Evolutionary conservation across 2,113 vertebrate species (phyloP).

Genomic region (Corvus cornix): DNA sequence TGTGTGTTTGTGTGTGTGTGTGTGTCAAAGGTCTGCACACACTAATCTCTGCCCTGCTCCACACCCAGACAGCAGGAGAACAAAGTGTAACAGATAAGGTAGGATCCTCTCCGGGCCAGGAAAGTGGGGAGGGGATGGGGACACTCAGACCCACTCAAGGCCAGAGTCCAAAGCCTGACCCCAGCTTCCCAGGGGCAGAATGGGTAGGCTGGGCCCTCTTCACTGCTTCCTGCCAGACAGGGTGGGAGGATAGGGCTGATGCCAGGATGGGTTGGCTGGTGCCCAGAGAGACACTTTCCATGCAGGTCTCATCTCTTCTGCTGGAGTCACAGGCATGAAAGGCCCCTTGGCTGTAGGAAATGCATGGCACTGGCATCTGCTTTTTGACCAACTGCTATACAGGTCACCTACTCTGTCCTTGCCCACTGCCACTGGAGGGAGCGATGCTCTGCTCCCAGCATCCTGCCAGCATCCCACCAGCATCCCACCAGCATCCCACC

Average conservation of each 20-base stretch:
- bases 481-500: not conserved
- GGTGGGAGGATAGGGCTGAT: not conserved
- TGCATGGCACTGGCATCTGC: not conserved
- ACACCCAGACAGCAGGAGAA: slow-evolving; percentile 61
- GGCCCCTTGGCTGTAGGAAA: not conserved
- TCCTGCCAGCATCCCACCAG: not conserved
- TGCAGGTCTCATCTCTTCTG: not conserved
- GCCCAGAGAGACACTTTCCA: not conserved
- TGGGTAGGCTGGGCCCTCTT: not conserved
- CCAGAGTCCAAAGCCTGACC: slow-evolving; percentile 53
- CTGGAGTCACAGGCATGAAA: accelerated
- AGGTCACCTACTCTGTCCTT: not conserved
- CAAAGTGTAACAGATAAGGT: slow-evolving; percentile 67
- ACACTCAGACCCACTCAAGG: slow-evolving; percentile 27
- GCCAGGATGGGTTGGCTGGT: not conserved
- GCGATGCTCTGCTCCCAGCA: not conserved
- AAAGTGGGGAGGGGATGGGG: not conserved
- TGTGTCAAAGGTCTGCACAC: slow-evolving; percentile 45
- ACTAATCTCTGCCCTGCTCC: slow-evolving; percentile 52
- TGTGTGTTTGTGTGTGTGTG: not conserved
- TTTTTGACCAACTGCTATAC: not conserved
- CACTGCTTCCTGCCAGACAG: accelerated
- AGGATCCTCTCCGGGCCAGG: not conserved
- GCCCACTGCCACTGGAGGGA: not conserved
- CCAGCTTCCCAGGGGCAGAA: not conserved